Evolutionary conservation across 1,140 invertebrate species (phyloP).

Genomic region (Lycorma delicatula): DNA sequence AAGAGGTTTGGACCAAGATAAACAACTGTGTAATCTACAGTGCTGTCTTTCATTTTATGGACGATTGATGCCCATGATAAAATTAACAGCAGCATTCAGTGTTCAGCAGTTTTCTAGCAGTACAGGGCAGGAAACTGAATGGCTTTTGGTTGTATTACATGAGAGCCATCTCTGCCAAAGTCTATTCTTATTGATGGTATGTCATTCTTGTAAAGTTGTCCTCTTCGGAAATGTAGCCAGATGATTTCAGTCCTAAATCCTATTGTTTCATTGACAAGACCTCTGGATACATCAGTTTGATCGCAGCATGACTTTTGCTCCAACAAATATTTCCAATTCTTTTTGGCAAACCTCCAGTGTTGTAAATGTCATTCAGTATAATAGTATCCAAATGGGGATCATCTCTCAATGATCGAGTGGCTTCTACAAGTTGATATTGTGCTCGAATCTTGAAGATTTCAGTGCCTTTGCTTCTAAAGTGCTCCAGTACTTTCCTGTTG

Average conservation of each 20-base stretch:
- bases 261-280: neutral
- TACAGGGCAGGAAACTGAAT: neutral
- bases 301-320: neutral
- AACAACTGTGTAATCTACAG: neutral
- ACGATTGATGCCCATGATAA: neutral
- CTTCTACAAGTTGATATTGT: neutral
- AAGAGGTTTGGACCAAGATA: too few relatives aligned
- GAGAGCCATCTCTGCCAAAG: neutral
- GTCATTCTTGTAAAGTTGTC: neutral
- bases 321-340: neutral
- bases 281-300: neutral
- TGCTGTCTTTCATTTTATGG: neutral
- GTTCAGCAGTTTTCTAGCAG: neutral
- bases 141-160: neutral
- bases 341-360: neutral
- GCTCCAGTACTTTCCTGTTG: neutral
- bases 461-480: neutral
- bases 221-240: neutral
- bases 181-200: neutral
- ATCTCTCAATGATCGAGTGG: neutral
- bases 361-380: neutral
- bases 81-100: neutral
- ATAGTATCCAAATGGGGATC: neutral
- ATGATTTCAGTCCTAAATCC: neutral
- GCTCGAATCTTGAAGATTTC: neutral